Base-by-base conservation (phyloP, 2,797 vertebrate genomes). In the Ptychobarbus kaznakovi region DNA sequence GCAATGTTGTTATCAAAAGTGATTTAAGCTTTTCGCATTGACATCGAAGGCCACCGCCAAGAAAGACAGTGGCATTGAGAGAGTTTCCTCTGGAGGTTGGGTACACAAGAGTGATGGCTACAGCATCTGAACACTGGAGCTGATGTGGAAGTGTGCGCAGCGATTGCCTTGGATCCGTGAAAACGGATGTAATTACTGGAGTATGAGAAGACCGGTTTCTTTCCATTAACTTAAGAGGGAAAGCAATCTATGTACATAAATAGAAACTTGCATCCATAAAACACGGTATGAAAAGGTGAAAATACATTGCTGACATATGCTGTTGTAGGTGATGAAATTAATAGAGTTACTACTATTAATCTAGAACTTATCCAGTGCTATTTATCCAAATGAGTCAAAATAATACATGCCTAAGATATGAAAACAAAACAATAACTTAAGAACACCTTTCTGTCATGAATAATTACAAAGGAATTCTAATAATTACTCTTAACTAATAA, bases 21-120 rank as follows among this genome's bases (percentile, higher is more conserved):
- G 79, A 89, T 89, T 89, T 83, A 88, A 65, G 51, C 51, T 53
- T 78, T 84, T 8, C 28, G 6, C 49, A 22, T 56, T 88, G 85
- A 87, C 81, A 86, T 77, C 32, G 73, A 88, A 89, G 89, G 88
- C 83, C 80, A 58, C 42, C 6, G 35, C 75, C 38, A 78, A 61
- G 79, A 84, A 81, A 86, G 61, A 85, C 63, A 83, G 80, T 63
- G 38, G 22, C 81, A 83, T 77, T 83, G 73, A 82, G 32, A 78
- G 77, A 85, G 63, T 75, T 84, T 89, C 68, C 44, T 87, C 81
- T n/a, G 56, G 61, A 86, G 63, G 46, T 18, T 79, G 75, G 56
- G 35, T 65, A 73, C 66, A 75, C 63, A 63, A 75, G 72, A 87
- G 84, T 86, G 86, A 86, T 82, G 56, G 65, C 66, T 56, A 44